A percentile compares a stretch with the other conserved stretches of the same genome.
Evolutionary conservation across 2,113 vertebrate genomes (phyloP).

Genomic region (Melanerpes formicivorus): DNA sequence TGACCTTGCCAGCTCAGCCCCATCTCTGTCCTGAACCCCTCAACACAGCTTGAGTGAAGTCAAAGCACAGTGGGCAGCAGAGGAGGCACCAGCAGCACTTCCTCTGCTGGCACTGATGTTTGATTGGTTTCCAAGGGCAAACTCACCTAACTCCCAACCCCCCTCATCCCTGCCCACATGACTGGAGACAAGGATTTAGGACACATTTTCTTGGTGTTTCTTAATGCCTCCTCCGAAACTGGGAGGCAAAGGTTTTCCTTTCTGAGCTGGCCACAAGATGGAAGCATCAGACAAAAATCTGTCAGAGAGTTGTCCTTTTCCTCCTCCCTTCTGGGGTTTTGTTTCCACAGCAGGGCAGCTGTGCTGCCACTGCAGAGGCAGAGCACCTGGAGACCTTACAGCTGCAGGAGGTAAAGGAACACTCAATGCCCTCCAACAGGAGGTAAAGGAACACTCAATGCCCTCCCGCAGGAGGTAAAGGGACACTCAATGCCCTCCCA

Average conservation of each 20-base stretch:
- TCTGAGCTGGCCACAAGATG: conserved; percentile 73
- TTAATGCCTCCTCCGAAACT: not conserved
- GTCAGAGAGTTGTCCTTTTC: not conserved
- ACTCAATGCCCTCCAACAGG: not conserved
- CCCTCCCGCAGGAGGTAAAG: no score
- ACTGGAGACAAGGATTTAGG: not conserved
- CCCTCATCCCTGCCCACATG: not conserved
- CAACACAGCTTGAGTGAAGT: rapidly evolving
- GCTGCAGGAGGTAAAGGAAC: not conserved
- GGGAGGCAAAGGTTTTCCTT: not conserved
- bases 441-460: no score
- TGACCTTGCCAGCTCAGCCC: not conserved
- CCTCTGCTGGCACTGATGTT: not conserved
- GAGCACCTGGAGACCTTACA: not conserved
- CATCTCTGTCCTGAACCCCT: not conserved
- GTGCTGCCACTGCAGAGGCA: not conserved
- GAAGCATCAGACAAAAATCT: conserved; percentile 74
- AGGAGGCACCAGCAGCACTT: not conserved
- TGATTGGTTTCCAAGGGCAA: not conserved
- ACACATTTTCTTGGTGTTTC: not conserved
- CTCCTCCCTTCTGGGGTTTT: not conserved
- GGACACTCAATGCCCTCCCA: no score
- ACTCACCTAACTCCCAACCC: not conserved
- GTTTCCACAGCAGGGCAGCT: not conserved
- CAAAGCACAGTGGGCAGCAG: not conserved